A percentile compares a stretch with the other conserved stretches of the same genome.
These are phyloP conservation scores for Pseudotriccus pelzelni DNA, from an alignment of 2,797 vertebrate species.

Conservation along the genomic window DNA sequence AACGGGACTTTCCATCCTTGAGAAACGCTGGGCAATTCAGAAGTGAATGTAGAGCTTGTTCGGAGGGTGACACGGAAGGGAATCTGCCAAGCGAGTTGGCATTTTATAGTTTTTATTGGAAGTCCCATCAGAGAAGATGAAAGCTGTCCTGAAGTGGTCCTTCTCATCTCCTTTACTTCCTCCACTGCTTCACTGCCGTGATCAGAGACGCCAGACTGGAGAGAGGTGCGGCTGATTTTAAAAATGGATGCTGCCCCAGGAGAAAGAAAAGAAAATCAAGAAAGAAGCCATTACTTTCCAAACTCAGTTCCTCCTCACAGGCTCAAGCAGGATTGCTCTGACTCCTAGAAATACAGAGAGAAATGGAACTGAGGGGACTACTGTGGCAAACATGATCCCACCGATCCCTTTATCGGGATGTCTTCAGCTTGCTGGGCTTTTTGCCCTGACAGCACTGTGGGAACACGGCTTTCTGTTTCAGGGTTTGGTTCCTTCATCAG, in stretches of 20 bases:
- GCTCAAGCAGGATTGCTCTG: neutral
- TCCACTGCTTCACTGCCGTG: slow-evolving; percentile 84
- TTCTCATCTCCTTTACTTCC: neutral
- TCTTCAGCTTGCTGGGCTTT: neutral
- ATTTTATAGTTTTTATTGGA: slow-evolving; percentile 56
- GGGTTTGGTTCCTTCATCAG: neutral
- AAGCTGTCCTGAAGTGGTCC: slow-evolving; percentile 53
- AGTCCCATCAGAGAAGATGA: slow-evolving; percentile 67
- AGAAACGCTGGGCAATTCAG: slow-evolving; percentile 68
- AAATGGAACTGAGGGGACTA: neutral
- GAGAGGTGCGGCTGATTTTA: slow-evolving; percentile 88
- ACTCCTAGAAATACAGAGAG: neutral
- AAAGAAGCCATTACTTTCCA: neutral
- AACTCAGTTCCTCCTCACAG: neutral
- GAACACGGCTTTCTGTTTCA: neutral
- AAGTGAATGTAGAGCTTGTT: slow-evolving; percentile 68
- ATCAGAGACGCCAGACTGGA: slow-evolving; percentile 88
- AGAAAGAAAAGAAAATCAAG: neutral
- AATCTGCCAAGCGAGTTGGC: slow-evolving; percentile 56
- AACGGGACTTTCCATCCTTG: slow-evolving; percentile 66
- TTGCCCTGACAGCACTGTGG: neutral
- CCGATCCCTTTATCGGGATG: neutral
- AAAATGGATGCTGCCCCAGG: slow-evolving; percentile 83
- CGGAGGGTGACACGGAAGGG: slow-evolving; percentile 26
- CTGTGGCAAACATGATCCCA: too few species aligned